Evolutionary conservation across 2,888 invertebrate species (phyloP).

Genomic region (Doris montereyensis): DNA sequence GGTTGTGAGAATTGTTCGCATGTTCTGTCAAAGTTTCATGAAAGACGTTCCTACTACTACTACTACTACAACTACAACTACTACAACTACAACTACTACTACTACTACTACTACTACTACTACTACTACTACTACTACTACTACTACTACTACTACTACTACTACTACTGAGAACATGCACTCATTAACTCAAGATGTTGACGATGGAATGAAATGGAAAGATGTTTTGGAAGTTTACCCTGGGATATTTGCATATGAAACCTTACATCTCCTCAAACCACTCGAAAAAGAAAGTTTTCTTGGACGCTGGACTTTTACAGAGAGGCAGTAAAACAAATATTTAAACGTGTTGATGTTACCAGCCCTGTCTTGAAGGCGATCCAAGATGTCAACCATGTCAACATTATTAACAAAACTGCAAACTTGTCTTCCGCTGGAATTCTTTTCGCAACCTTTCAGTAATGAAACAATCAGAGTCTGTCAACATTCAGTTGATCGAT

Average conservation of each 20-base stretch:
- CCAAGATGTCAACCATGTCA: neutral
- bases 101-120: conserved; percentile 2
- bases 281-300: conserved; percentile 3
- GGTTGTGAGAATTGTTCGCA: neutral
- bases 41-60: neutral
- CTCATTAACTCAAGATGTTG: neutral
- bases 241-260: neutral
- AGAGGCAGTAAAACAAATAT: neutral
- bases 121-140: neutral
- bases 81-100: conserved; percentile 6
- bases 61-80: conserved; percentile 1
- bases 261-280: neutral
- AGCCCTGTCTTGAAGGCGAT: neutral
- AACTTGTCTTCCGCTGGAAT: neutral
- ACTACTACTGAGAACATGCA: neutral
- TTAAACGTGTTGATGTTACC: neutral
- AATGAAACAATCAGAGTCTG: neutral
- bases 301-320: conserved; percentile 4
- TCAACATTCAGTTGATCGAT: neutral
- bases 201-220: neutral
- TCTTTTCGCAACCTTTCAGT: neutral
- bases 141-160: neutral
- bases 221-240: neutral
- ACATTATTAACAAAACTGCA: neutral
- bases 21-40: conserved; percentile 10